Base-by-base conservation (phyloP, 1,140 invertebrate genomes). In the Musca vetustissima region DNA sequence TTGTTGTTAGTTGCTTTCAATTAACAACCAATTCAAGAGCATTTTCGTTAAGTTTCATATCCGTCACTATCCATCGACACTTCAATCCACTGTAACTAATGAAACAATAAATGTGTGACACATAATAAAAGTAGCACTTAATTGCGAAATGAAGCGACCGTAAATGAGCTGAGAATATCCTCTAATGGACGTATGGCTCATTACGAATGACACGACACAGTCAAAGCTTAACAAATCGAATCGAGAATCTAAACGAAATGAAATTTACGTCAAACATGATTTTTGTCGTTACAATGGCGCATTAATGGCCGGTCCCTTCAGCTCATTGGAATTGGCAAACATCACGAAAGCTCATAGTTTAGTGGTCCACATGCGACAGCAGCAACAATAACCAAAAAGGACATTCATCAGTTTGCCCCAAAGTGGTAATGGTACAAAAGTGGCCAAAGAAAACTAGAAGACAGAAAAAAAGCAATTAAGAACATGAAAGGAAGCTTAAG, bases 91-190 rank as follows among this genome's bases (percentile, higher is more conserved):
- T 28, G 22, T 14, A 57, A 57, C 36, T 57, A 22, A 17, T 24
- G n/a, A 36, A 36, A 11, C 15, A 22, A 36, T 19, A 25, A 49
- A 49, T 49, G 49, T 65, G 64, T 65, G 64, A 53, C 49, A 43
- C 36, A 68, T 55, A 68, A 68, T 68, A 78, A 78, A 55, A 78
- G 74, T 78, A 73, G 76, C 78, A 78, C 78, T 78, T 78, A 78
- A 78, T 78, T 78, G 76, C 72, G 74, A 74, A 75, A 78, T 75
- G 76, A 78, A 78, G 76, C 76, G 76, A 77, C 73, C 76, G 78
- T 36, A 61, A 61, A 61, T 61, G 57, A 61, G 28, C 28, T 17
- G 32, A 17, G 57, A 61, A 61, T 61, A 61, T 78, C 24, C 78
- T 74, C 76, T 78, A 78, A 78, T 78, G 76, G 75, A 78, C 76